phyloP scores from a whole-genome alignment of 2,113 vertebrate genomes.

The Phoxinus phoxinus region DNA sequence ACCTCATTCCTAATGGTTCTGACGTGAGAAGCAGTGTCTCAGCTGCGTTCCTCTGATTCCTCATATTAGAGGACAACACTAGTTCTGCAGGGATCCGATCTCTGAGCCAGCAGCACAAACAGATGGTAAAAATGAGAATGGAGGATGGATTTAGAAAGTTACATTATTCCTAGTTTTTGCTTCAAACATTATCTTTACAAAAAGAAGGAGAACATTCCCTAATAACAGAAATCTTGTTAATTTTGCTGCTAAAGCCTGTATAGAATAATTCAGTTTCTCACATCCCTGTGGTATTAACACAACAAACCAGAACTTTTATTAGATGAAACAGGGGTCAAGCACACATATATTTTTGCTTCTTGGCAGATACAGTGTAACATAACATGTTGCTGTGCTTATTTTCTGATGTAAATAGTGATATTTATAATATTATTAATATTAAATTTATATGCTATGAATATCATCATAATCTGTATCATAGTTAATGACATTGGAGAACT shows the following conservation, averaged over 20 bases:
- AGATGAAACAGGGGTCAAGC: conserved; percentile 2
- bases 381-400: background rate
- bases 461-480: background rate
- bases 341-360: background rate
- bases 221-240: background rate
- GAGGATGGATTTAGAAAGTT: background rate
- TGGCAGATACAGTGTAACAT: background rate
- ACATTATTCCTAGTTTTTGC: background rate
- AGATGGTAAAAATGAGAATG: background rate
- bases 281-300: background rate
- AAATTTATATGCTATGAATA: background rate
- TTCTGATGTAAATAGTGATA: no score
- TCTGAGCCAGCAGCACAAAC: background rate
- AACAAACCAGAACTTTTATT: background rate
- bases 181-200: background rate
- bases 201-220: background rate
- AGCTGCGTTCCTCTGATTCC: background rate
- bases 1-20: background rate
- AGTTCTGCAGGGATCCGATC: background rate
- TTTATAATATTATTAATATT: background rate
- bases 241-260: background rate
- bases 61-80: background rate
- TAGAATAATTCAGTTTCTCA: background rate
- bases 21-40: conserved; percentile 5
- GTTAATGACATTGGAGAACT: background rate